Evolutionary conservation across 1,140 invertebrate genomes (phyloP).

Genomic region (Melipona quadrifasciata): DNA sequence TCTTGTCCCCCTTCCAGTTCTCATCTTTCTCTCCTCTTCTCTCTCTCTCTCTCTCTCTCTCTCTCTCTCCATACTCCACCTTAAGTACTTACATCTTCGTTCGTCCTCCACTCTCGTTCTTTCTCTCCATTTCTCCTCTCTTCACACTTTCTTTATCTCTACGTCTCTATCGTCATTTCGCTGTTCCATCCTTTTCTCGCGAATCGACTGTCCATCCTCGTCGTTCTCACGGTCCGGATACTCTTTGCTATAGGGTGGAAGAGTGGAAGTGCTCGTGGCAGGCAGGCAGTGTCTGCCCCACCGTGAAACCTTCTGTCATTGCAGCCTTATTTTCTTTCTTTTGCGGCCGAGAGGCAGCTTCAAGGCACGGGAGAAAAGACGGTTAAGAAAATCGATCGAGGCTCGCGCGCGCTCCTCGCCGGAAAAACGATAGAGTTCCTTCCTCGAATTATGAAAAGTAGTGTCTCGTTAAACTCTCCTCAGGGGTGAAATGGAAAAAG

Average conservation of each 20-base stretch:
- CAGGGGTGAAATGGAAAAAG: not conserved
- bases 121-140: not conserved
- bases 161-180: slow-evolving; percentile 4
- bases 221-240: slow-evolving; percentile 5
- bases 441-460: slow-evolving; percentile 47
- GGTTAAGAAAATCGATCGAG: slow-evolving; percentile 56
- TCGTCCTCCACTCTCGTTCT: not conserved
- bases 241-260: slow-evolving; percentile 7
- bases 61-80: not conserved
- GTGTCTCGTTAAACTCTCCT: slow-evolving; percentile 39
- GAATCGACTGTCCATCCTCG: not conserved
- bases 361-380: slow-evolving; percentile 37
- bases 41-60: not conserved
- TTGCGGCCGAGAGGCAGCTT: slow-evolving; percentile 38
- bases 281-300: slow-evolving; percentile 19
- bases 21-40: too few relatives aligned
- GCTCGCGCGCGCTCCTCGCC: not conserved
- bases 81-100: not conserved
- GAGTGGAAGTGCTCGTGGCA: slow-evolving; percentile 33
- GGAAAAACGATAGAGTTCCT: slow-evolving; percentile 42
- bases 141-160: not conserved
- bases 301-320: slow-evolving; percentile 56
- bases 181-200: not conserved
- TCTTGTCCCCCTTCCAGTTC: not conserved
- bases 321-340: slow-evolving; percentile 54